A percentile compares a stretch with the other conserved stretches of the same genome.
These are phyloP conservation scores for Eulimnadia texana DNA, from an alignment of 1,140 invertebrate genomes.

Conservation along the genomic window DNA sequence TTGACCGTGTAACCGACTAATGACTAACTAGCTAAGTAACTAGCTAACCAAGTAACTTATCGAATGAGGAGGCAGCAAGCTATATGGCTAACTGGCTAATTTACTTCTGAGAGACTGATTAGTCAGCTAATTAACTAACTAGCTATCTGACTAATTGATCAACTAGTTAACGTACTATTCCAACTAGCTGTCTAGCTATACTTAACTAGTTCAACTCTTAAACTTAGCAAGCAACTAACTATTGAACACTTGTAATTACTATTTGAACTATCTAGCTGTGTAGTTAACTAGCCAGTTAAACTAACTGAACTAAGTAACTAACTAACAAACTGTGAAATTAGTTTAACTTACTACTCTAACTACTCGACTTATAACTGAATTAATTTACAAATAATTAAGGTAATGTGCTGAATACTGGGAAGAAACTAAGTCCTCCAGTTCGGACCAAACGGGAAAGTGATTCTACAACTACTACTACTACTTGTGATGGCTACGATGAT, in stretches of 20 bases:
- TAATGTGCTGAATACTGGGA: background rate
- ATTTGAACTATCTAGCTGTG: background rate
- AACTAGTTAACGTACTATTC: too few relatives aligned
- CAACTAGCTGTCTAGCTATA: background rate
- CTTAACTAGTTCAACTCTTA: too few relatives aligned
- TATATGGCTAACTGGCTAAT: too few relatives aligned
- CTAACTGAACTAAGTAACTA: slow-evolving; percentile 30
- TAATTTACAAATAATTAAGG: too few relatives aligned
- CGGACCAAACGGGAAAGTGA: background rate
- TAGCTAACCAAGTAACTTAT: too few relatives aligned
- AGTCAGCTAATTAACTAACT: background rate
- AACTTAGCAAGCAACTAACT: too few relatives aligned
- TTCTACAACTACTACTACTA: background rate
- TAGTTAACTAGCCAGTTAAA: slow-evolving; percentile 23
- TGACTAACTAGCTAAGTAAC: too few relatives aligned
- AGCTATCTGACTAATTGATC: background rate
- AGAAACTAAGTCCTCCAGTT: background rate
- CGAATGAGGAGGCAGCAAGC: too few relatives aligned
- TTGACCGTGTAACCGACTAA: too few relatives aligned
- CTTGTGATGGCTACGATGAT: slow-evolving; percentile 71
- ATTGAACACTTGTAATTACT: too few relatives aligned
- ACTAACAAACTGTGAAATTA: slow-evolving; percentile 32
- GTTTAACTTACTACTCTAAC: slow-evolving; percentile 6
- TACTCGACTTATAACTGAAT: too few relatives aligned
- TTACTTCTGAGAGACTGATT: too few relatives aligned